Base-by-base conservation (phyloP, 2,888 invertebrate species). In the Thecocarcelia acutangulata region DNA sequence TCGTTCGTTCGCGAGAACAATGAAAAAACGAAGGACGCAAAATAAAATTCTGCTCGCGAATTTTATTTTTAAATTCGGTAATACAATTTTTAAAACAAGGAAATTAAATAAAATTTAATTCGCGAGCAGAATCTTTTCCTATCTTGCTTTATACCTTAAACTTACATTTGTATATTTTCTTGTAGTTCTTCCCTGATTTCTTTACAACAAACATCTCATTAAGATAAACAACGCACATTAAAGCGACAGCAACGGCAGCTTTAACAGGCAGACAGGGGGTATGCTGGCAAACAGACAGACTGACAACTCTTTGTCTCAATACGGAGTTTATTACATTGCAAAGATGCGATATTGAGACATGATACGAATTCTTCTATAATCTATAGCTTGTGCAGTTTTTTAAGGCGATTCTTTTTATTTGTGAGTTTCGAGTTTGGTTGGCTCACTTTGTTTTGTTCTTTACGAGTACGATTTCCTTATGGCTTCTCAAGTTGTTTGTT, bases 381-480 rank as follows among this genome's bases (percentile, higher is more conserved):
- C 52, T 24, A 61, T 21, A 68, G 59, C 59, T 50, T 52, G 75
- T 68, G 59, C 68, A 52, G 52, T 76, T 68, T 42, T 24, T 68
- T 37, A 54, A 73, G 42, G 21, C 15, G 40, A 40, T 70, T 50
- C 48, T 40, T 50, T 33, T 59, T 50, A 33, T 42, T 52, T 59
- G 48, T 48, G 54, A 24, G 19, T 52, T 24, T n/a, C n/a, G n/a
- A 28, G 28, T 28, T 56, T 15, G 21, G 21, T 44, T 13, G 37
- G 66, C 66, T 70, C 40, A 13, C n/a, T 61, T 69, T 21, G 21
- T 63, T 24, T 48, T 54, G 24, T 48, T 40, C 54, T 72, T 78
- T 66, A 66, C 59, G 58, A 66, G 70, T 66, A 66, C 59, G 58
- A 66, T 66, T 72, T 78, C 58, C 72, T 78, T 78, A 58, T 58